These are phyloP conservation scores for Xenopus petersii DNA, from an alignment of 2,797 vertebrate species.

Conservation along the genomic window DNA sequence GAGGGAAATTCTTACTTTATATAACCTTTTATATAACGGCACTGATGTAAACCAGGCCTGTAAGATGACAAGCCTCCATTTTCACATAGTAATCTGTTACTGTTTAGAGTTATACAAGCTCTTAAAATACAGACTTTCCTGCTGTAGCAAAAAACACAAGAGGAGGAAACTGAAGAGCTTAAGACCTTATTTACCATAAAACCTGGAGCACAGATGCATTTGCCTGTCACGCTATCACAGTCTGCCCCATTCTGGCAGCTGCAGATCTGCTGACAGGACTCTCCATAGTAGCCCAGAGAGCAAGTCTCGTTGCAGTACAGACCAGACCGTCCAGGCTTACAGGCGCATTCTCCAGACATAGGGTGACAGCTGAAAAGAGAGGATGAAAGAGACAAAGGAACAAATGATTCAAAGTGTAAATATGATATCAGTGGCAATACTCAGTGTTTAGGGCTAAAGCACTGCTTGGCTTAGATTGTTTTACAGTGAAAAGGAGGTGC, in stretches of 20 bases:
- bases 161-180: conserved; percentile 13
- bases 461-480: too few relatives aligned
- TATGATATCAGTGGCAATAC: conserved; percentile 25
- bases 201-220: conserved; percentile 89
- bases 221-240: conserved; percentile 86
- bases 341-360: conserved; percentile 91
- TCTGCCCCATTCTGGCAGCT: conserved; percentile 92
- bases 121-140: too few relatives aligned
- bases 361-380: conserved; percentile 86
- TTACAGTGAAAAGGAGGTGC: too few relatives aligned
- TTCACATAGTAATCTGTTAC: too few relatives aligned
- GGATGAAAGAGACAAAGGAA: conserved; percentile 61
- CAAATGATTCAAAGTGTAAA: conserved; percentile 57
- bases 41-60: too few relatives aligned
- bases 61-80: too few relatives aligned
- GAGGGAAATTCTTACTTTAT: too few relatives aligned
- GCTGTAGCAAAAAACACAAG: neutral
- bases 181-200: conserved; percentile 77
- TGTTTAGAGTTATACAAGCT: too few relatives aligned
- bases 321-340: conserved; percentile 86
- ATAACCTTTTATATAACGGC: too few relatives aligned
- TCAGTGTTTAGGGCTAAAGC: neutral
- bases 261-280: conserved; percentile 88
- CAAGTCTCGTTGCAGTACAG: conserved; percentile 96
- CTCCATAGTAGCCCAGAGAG: conserved; percentile 84